Conservation (phyloP, 2,888 invertebrate genomes). For the Troides aeacus region DNA sequence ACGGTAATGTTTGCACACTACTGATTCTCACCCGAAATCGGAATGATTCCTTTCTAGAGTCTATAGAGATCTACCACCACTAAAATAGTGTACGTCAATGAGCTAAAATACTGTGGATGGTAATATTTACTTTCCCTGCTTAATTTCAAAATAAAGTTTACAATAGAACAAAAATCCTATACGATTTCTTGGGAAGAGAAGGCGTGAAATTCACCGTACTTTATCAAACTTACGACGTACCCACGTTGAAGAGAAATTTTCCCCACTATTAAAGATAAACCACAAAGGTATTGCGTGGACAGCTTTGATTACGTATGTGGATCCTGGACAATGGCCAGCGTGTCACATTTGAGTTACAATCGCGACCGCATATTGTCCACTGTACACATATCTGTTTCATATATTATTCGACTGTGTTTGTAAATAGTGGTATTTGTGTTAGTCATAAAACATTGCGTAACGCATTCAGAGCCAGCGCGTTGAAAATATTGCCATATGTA, state of each 20-base stretch:
- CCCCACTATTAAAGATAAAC: constrained; percentile 2
- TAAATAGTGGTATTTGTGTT: not conserved
- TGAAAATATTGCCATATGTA: too few relatives aligned
- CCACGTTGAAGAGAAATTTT: constrained; percentile 5
- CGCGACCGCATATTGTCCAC: not conserved
- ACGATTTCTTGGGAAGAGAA: not conserved
- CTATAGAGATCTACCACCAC: too few relatives aligned
- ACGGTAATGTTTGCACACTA: too few relatives aligned
- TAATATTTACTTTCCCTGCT: too few relatives aligned
- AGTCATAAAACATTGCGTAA: not conserved
- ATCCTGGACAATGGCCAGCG: constrained; percentile 1
- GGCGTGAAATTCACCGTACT: constrained; percentile 13
- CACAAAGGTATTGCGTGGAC: constrained; percentile 12
- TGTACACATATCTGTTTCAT: not conserved
- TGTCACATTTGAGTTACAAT: constrained; percentile 11
- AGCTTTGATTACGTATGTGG: constrained; percentile 1
- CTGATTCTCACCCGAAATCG: too few relatives aligned
- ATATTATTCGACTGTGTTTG: not conserved
- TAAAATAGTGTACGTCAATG: too few relatives aligned
- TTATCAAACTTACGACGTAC: constrained; percentile 18
- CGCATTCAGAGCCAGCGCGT: too few relatives aligned
- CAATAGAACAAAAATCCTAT: too few relatives aligned
- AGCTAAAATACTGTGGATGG: too few relatives aligned
- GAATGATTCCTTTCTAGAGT: too few relatives aligned
- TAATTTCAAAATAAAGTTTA: too few relatives aligned